phyloP scores from a whole-genome alignment of 1,140 invertebrate genomes.

The Zaprionus inermis region DNA sequence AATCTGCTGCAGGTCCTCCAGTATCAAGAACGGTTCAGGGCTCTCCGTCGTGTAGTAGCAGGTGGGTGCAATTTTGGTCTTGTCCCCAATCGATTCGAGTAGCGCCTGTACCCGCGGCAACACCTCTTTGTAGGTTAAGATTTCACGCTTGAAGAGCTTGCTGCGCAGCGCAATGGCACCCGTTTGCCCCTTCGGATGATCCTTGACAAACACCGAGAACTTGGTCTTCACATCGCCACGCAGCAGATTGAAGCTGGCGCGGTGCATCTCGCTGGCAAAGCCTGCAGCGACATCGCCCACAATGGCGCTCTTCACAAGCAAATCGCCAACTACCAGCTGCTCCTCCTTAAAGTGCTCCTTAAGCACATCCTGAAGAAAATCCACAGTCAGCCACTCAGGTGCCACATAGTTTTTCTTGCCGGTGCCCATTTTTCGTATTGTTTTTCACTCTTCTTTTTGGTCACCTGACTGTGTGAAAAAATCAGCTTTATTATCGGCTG shows the following conservation, averaged over 20 bases:
- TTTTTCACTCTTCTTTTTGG: slow-evolving; percentile 49
- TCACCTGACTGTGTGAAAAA: slow-evolving; percentile 68
- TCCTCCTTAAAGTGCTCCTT: slow-evolving; percentile 82
- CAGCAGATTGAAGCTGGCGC: slow-evolving; percentile 71
- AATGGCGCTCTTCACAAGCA: slow-evolving; percentile 69
- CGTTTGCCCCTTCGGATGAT: slow-evolving; percentile 78
- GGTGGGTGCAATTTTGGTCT: slow-evolving; percentile 73
- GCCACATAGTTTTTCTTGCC: slow-evolving; percentile 76
- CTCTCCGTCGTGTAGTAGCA: slow-evolving; percentile 82
- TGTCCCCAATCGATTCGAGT: slow-evolving; percentile 73
- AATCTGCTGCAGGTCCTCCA: slow-evolving; percentile 70
- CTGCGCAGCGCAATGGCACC: slow-evolving; percentile 76
- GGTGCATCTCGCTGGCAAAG: slow-evolving; percentile 81
- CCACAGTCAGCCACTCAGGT: slow-evolving; percentile 75
- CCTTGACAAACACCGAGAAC: slow-evolving; percentile 80
- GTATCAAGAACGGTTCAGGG: slow-evolving; percentile 75
- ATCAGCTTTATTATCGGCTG: slow-evolving; percentile 20
- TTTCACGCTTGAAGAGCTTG: slow-evolving; percentile 80
- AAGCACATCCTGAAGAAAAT: slow-evolving; percentile 80
- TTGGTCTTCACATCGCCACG: slow-evolving; percentile 66
- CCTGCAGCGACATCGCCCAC: slow-evolving; percentile 58
- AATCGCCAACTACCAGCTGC: slow-evolving; percentile 60
- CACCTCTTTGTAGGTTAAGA: slow-evolving; percentile 78
- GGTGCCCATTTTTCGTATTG: slow-evolving; percentile 68
- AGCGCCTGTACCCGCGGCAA: slow-evolving; percentile 69